Conservation (phyloP, 2,113 vertebrate genomes). For the Glaucidium brasilianum region DNA sequence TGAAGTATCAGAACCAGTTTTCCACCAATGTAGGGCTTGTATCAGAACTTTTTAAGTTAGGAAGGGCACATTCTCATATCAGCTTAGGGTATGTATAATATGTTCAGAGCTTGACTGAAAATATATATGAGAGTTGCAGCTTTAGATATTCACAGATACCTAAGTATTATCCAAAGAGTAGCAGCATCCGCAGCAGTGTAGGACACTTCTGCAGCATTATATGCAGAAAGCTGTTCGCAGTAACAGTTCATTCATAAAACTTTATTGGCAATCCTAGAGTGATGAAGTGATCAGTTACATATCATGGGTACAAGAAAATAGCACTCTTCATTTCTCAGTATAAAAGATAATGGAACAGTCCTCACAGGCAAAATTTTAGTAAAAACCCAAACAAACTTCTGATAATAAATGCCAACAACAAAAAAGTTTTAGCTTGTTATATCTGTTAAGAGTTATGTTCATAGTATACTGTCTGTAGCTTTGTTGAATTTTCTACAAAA, state of each 20-base stretch:
- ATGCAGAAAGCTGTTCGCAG: neutral
- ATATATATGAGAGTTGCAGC: neutral
- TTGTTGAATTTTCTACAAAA: neutral
- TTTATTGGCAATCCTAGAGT: neutral
- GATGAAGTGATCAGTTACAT: neutral
- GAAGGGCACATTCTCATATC: neutral
- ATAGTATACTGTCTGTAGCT: neutral
- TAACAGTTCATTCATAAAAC: neutral
- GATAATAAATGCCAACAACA: neutral
- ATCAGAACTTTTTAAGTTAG: neutral
- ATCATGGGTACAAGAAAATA: neutral
- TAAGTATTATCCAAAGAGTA: neutral
- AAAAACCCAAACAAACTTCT: neutral
- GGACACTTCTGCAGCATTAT: neutral
- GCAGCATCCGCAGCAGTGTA: neutral
- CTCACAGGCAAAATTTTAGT: neutral
- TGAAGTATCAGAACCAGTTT: neutral
- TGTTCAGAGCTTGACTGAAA: neutral
- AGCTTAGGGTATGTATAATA: neutral
- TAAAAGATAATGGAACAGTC: neutral
- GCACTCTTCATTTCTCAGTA: neutral
- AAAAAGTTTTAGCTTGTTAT: neutral
- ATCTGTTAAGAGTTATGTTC: neutral
- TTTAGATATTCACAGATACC: neutral
- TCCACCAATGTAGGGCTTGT: neutral